phyloP scores from a whole-genome alignment of 2,888 invertebrate genomes.

The Lydus trimaculatus region DNA sequence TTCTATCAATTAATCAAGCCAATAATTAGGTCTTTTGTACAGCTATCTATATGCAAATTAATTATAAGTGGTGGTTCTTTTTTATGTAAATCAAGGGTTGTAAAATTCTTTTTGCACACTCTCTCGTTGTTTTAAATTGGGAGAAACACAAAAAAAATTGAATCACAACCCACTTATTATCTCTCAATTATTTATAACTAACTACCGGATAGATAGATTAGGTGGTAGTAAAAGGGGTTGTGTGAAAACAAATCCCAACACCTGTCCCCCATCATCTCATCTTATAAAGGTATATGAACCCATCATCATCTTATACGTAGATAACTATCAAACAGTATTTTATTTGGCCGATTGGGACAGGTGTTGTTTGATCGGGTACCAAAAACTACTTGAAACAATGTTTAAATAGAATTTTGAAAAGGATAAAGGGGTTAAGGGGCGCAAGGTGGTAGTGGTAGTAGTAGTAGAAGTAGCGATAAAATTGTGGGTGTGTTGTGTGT shows the following conservation, averaged over 20 bases:
- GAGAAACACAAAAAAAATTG: neutral
- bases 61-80: neutral
- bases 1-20: slow-evolving; percentile 1
- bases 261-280: neutral
- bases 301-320: neutral
- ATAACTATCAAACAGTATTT: slow-evolving; percentile 6
- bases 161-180: neutral
- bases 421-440: slow-evolving; percentile 26
- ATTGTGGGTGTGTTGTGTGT: slow-evolving; percentile 39
- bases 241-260: neutral
- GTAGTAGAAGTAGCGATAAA: neutral
- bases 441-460: slow-evolving; percentile 29
- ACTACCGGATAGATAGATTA: neutral
- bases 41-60: slow-evolving; percentile 1
- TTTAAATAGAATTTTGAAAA: slow-evolving; percentile 16
- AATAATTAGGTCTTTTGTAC: neutral
- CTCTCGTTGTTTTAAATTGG: neutral
- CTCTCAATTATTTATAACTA: neutral
- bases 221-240: neutral
- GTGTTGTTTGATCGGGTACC: slow-evolving; percentile 23
- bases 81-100: neutral
- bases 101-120: neutral
- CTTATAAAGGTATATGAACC: neutral
- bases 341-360: slow-evolving; percentile 38
- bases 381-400: slow-evolving; percentile 38